Evolutionary conservation across 2,797 vertebrate species (phyloP), one percentile per base, ranked within the genome.

Genomic region (Pipistrellus pipistrellus): DNA sequence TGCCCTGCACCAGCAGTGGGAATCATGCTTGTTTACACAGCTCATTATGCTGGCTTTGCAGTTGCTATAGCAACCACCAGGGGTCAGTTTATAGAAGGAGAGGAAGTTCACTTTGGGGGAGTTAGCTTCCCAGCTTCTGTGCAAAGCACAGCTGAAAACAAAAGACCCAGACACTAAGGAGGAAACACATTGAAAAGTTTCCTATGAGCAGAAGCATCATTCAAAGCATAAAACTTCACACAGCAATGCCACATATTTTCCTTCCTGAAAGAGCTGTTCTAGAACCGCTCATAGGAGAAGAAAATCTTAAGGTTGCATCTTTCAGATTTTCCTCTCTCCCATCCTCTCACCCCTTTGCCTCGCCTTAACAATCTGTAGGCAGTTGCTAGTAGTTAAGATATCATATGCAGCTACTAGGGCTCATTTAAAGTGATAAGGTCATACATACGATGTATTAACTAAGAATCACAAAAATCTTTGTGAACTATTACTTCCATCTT

Each of bases 71-170:
- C 97, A 98, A 98, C 98, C 92, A 95, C 90, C 76, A 83, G 95
- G 97, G 98, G 98, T 98, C 98, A 98, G 97, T 98, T 98, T 98
- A 97, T 97, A 97, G 97, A 95, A 94, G 96, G 95, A 96, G 90
- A 98, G 98, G 98, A 98, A 98, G 97, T 98, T 97, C 97, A 57
- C 90, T 97, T 98, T 96, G 51, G 93, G 96, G 96, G 98, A 97
- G 97, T 97, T 97, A 95, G 96, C 94, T 96, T 97, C 94, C 97
- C 97, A 97, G 94, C 78, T 46, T 88, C 96, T 85, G 95, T 94
- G 96, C 94, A 95, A 91, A 98, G 97, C 93, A 25, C 57, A 84
- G 97, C 95, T 95, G 95, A 95, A 97, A 98, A 98, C 97, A 98
- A 98, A 98, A 97, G 97, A 96, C 96, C 90, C 94, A 78, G 92